These are phyloP conservation scores for Drosophila pegasa DNA, from an alignment of 2,888 invertebrate species.

Conservation along the genomic window DNA sequence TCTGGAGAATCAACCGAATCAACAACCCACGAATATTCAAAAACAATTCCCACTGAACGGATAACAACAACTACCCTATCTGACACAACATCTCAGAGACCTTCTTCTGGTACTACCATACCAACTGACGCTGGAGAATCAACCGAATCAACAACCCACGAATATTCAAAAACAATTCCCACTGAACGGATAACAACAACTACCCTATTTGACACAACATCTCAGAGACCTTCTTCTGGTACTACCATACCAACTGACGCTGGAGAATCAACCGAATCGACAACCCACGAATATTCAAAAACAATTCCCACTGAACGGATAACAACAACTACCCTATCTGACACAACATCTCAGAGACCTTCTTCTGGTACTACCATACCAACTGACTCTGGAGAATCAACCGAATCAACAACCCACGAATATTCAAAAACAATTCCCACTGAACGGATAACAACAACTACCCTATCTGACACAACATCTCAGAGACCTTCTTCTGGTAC, in stretches of 20 bases:
- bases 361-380: neutral
- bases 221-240: neutral
- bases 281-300: neutral
- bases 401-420: neutral
- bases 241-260: neutral
- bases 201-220: neutral
- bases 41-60: neutral
- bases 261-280: neutral
- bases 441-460: neutral
- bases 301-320: no score
- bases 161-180: neutral
- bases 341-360: neutral
- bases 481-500: neutral
- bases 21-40: neutral
- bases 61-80: neutral
- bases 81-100: no score
- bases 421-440: neutral
- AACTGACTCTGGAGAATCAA: neutral
- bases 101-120: neutral
- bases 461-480: neutral
- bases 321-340: neutral
- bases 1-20: no score
- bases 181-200: neutral
- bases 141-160: neutral
- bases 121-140: no score